These are phyloP conservation scores for Phortica okadai DNA, from an alignment of 2,888 invertebrate species.

Conservation along the genomic window DNA sequence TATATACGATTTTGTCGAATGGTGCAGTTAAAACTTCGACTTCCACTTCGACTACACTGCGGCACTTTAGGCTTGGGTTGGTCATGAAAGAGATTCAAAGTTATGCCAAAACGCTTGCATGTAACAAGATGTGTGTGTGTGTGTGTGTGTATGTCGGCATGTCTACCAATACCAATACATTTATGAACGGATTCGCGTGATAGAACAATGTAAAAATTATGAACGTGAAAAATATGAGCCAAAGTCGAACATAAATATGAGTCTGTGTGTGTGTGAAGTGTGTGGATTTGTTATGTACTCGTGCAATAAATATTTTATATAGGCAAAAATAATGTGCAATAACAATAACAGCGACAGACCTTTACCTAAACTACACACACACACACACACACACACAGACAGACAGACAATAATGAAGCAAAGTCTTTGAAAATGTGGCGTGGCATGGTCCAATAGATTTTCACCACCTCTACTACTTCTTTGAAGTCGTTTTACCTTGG, in stretches of 20 bases:
- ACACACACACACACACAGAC: not conserved
- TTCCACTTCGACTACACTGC: too few species aligned
- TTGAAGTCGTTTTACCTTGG: not conserved
- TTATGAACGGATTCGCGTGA: slow-evolving; percentile 65
- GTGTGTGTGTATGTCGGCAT: not conserved
- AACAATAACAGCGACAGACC: slow-evolving; percentile 8
- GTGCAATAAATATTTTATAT: slow-evolving; percentile 2
- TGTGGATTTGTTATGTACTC: not conserved
- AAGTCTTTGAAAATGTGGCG: not conserved
- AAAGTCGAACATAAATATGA: slow-evolving; percentile 58
- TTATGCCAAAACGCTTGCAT: not conserved
- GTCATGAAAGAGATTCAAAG: too few species aligned
- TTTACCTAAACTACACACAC: not conserved
- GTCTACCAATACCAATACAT: not conserved
- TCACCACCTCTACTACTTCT: not conserved
- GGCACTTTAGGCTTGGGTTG: too few species aligned
- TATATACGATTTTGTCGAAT: too few species aligned
- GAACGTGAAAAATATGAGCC: slow-evolving; percentile 66
- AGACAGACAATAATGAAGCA: not conserved
- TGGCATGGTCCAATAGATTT: slow-evolving; percentile 26
- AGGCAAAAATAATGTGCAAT: not conserved
- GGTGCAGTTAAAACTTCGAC: too few species aligned
- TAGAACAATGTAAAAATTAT: slow-evolving; percentile 70
- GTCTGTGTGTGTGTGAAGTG: slow-evolving; percentile 33
- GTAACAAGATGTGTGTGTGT: not conserved